Evolutionary conservation across 1,140 invertebrate species (phyloP), one percentile per base, ranked within the genome.

Genomic region (Drosophila sechellia): DNA sequence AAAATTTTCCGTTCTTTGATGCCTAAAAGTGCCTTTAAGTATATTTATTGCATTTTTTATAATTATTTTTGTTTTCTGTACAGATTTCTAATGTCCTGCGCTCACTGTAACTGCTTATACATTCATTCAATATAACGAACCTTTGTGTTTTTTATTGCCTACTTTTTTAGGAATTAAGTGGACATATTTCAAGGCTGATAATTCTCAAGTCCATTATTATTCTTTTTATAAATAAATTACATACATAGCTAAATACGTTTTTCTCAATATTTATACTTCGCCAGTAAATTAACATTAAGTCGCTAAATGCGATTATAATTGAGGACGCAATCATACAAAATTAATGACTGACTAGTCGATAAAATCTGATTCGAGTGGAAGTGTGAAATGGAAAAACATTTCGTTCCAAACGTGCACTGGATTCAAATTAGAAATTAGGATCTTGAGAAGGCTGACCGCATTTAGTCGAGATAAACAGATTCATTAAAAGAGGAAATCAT

Each of bases 341-440:
- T 31, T 31, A 31, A 31, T 31, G 31, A 8, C 8, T 8, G 31
- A 31, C 31, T 31, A 31, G 31, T 31, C 31, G 31, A 74, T 74
- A 31, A 74, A 63, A 63, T 52, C n/a, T 22, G 37, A 17, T 64
- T 64, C 17, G 12, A 52, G 52, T 34, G 20, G 11, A 25, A 39
- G 45, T 74, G 57, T 31, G 73, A 73, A 74, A 34, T 72, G 68
- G 57, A 72, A 72, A 73, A 71, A 48, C 66, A 72, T 39, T 40
- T 42, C 31, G 37, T 17, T 17, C 10, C 12, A 37, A 37, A 10
- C 48, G 20, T 45, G 65, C 46, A 3, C 34, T 20, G 3, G 10
- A 45, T 20, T 12, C 4, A 4, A 45, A 45, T 20, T 11, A 45
- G 42, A 45, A 45, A 45, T 20, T 11, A 20, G 42, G 11, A 22